Evolutionary conservation across 2,113 vertebrate genomes (phyloP).

Genomic region (Propithecus coquereli): DNA sequence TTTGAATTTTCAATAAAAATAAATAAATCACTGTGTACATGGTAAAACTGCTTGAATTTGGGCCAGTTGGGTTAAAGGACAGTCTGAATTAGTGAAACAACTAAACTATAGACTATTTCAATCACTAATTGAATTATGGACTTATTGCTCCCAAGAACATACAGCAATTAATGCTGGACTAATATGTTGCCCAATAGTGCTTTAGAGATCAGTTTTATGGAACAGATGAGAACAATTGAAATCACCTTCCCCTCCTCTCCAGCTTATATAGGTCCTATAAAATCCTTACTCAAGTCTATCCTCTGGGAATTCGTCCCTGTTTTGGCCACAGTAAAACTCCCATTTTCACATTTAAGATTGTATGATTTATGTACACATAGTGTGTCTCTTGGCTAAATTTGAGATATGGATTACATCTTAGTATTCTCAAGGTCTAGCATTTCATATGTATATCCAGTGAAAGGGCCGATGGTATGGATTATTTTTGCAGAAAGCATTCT

Average conservation of each 20-base stretch:
- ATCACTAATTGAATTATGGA: background rate
- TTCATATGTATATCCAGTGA: background rate
- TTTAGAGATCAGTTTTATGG: background rate
- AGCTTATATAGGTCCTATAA: background rate
- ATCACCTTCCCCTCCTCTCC: background rate
- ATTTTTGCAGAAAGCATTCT: background rate
- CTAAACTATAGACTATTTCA: constrained; percentile 24
- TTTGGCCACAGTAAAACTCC: background rate
- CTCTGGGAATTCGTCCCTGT: background rate
- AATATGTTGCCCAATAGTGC: background rate
- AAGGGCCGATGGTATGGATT: background rate
- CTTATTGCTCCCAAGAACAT: constrained; percentile 8
- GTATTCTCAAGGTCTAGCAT: background rate
- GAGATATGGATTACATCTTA: background rate
- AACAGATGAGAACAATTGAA: background rate
- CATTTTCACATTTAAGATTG: background rate
- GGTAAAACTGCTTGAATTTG: constrained; percentile 46
- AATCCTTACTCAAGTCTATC: background rate
- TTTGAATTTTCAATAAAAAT: constrained; percentile 71
- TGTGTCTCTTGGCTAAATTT: background rate
- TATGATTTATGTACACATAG: background rate
- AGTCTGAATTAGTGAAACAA: constrained; percentile 42
- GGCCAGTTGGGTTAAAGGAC: background rate
- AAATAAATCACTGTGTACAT: constrained; percentile 31
- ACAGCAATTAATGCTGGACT: background rate